These are phyloP conservation scores for Trimorus sp. DNA, from an alignment of 2,888 invertebrate genomes.

Conservation along the genomic window DNA sequence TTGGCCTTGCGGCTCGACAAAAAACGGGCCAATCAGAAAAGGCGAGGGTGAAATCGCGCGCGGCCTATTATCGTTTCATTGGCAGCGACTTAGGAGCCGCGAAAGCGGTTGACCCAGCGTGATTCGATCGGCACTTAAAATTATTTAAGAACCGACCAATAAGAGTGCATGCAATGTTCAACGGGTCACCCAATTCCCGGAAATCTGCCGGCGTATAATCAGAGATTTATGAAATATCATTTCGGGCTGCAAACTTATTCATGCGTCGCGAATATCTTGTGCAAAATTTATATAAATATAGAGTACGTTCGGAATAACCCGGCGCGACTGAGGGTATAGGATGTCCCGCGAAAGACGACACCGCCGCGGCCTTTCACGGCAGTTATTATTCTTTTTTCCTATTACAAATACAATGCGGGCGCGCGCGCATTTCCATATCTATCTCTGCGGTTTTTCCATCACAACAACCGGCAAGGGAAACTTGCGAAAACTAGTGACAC, in stretches of 20 bases:
- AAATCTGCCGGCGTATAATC: constrained; percentile 22
- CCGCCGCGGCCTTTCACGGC: constrained; percentile 17
- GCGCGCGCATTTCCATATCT: constrained; percentile 33
- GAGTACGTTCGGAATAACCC: constrained; percentile 20
- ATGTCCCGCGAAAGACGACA: constrained; percentile 31
- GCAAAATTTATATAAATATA: constrained; percentile 40
- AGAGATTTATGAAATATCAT: constrained; percentile 37
- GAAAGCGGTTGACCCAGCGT: too few relatives aligned
- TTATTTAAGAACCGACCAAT: constrained; percentile 1
- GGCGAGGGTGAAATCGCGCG: too few relatives aligned
- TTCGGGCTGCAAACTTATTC: constrained; percentile 18
- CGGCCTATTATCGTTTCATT: too few relatives aligned
- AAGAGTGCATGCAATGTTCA: constrained; percentile 25
- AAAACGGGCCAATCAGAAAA: background rate
- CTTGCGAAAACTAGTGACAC: constrained; percentile 32
- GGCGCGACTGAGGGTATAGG: constrained; percentile 29
- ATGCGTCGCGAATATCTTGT: constrained; percentile 18
- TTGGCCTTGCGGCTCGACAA: background rate
- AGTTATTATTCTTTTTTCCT: constrained; percentile 38
- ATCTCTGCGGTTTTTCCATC: constrained; percentile 33
- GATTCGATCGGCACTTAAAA: too few relatives aligned
- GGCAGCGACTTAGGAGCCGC: too few relatives aligned
- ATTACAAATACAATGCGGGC: constrained; percentile 39
- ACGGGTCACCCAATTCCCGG: constrained; percentile 21
- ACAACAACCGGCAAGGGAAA: constrained; percentile 38